Base-by-base conservation (phyloP, 2,113 vertebrate genomes). In the Eretmochelys imbricata region DNA sequence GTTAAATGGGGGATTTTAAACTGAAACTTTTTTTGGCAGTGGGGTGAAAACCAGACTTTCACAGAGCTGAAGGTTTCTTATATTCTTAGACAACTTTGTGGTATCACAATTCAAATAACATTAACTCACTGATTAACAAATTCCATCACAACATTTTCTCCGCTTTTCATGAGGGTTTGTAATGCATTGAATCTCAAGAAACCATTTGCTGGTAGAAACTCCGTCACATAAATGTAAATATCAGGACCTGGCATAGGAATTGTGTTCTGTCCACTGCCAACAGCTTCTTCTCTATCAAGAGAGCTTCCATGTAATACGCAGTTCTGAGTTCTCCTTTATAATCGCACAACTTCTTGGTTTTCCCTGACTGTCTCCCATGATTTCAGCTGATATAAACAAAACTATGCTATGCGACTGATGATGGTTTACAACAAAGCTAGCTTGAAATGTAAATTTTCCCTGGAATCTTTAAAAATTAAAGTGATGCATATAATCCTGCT, bases 381-480 rank as follows among this genome's bases (percentile, higher is more conserved):
- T 27, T 31, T 49, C 16, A 50, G 79, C 49, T n/a, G 79, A 29
- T 51, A 2, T 31, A 79, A 49, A 25, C 76, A 8, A 69, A 46
- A 13, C 17, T 49, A 14, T 20, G 86, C 53, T 25, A 25, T 55
- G 91, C 82, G 20, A 0, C 24, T 46, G 89, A 82, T 25, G 27
- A 12, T 24, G 42, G 24, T 93, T 54, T 59, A 91, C 94, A 92
- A 92, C 42, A 10, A 96, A 94, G 96, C 94, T 96, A 22, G 3
- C 90, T 96, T 95, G 97, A 95, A 16, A 0, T 1, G 19, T 90
- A 89, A 97, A 94, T 97, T 97, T 97, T 95, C 87, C 90, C 90
- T 95, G 95, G 95, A 88, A 96, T 92, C 75, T 35, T 93, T 96
- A 96, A 97, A 98, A 98, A 98, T 97, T 96, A 97, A 96, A 95